Conservation (phyloP, 2,797 vertebrate genomes). For the Luscinia luscinia region DNA sequence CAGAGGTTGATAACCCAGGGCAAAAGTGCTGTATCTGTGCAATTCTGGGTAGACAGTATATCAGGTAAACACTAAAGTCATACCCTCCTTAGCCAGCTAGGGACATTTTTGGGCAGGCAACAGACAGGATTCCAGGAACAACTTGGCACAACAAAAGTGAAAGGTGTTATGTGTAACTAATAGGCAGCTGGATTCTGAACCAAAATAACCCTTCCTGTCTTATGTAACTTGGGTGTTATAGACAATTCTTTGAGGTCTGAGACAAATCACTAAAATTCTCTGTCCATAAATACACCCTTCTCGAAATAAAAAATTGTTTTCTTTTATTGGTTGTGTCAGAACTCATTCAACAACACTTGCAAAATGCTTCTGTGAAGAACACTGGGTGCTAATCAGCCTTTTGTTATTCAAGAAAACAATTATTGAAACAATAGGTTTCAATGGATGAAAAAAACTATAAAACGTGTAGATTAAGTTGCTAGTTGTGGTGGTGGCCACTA, state of each 20-base stretch:
- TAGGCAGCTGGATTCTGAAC: neutral
- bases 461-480: neutral
- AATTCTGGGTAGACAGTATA: neutral
- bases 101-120: neutral
- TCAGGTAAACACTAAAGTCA: neutral
- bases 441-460: neutral
- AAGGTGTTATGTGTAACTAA: neutral
- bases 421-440: neutral
- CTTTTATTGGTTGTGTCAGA: neutral
- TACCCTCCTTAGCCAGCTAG: neutral
- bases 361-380: neutral
- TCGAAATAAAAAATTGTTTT: neutral
- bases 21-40: neutral
- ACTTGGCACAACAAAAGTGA: neutral
- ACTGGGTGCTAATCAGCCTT: neutral
- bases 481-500: neutral
- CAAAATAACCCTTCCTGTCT: neutral
- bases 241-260: neutral
- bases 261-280: neutral
- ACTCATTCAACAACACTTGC: neutral
- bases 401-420: neutral
- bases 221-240: neutral
- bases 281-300: neutral
- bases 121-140: neutral
- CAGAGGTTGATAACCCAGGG: conserved; percentile 11